These are phyloP conservation scores for Saccopteryx leptura DNA, from an alignment of 2,113 vertebrate species.

Conservation along the genomic window DNA sequence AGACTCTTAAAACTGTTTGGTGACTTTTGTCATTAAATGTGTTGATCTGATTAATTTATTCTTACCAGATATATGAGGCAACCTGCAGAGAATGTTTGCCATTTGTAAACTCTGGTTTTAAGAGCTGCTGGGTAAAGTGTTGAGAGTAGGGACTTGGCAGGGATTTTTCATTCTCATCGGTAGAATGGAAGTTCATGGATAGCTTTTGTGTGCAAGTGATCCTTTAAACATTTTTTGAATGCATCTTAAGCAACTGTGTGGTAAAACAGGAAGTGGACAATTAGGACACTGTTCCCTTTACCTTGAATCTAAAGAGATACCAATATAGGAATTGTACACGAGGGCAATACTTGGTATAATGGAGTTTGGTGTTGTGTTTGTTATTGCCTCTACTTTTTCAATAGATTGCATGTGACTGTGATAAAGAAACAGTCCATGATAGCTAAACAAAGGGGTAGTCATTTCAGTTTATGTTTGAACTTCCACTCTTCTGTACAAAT, in stretches of 20 bases:
- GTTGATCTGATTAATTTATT: constrained; percentile 22
- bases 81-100: neutral
- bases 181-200: neutral
- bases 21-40: constrained; percentile 43
- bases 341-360: constrained; percentile 18
- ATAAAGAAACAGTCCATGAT: constrained; percentile 72
- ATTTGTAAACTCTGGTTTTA: constrained; percentile 31
- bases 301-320: constrained; percentile 31
- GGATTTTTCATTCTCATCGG: neutral
- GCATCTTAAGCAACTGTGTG: neutral
- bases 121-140: neutral
- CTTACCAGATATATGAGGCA: constrained; percentile 40
- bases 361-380: constrained; percentile 31
- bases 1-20: constrained; percentile 27
- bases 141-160: neutral
- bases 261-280: neutral
- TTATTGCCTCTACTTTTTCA: constrained; percentile 56
- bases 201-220: neutral
- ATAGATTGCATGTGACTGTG: constrained; percentile 41
- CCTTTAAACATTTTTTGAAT: neutral
- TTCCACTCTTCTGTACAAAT: constrained; percentile 73
- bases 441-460: constrained; percentile 82
- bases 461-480: constrained; percentile 78
- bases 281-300: neutral
- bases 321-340: neutral